These are phyloP conservation scores for Rhinolophus ferrumequinum DNA, from an alignment of 2,113 vertebrate species.

Conservation along the genomic window DNA sequence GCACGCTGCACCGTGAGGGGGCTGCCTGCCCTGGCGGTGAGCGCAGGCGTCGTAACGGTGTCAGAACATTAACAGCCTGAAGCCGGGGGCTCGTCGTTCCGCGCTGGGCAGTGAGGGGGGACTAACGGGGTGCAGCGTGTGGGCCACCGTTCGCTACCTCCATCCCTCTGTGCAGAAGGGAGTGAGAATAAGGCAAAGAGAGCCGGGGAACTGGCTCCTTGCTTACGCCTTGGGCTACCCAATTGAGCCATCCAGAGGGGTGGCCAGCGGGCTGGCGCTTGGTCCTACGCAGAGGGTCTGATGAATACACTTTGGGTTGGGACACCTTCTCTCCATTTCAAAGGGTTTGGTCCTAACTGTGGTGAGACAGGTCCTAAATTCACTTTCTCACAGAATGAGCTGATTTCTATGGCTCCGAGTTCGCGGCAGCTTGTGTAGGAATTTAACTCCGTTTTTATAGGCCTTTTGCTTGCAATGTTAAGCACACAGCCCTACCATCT, in stretches of 20 bases:
- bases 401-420: conserved; percentile 44
- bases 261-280: background rate
- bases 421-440: conserved; percentile 59
- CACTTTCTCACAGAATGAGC: conserved; percentile 58
- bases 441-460: conserved; percentile 78
- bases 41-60: conserved; percentile 85
- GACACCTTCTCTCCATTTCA: background rate
- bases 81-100: conserved; percentile 84
- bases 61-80: conserved; percentile 85
- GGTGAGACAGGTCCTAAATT: background rate
- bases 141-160: conserved; percentile 83
- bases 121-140: conserved; percentile 85
- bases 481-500: conserved; percentile 75
- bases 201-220: conserved; percentile 75
- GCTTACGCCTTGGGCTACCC: conserved; percentile 81
- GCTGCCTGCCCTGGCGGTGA: conserved; percentile 79
- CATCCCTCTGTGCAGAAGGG: conserved; percentile 83
- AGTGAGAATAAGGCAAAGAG: conserved; percentile 75
- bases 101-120: conserved; percentile 86
- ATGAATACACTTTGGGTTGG: conserved; percentile 48
- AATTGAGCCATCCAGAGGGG: conserved; percentile 79
- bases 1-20: conserved; percentile 62
- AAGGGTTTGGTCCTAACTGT: background rate
- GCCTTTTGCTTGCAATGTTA: conserved; percentile 78
- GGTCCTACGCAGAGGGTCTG: background rate